Evolutionary conservation across 2,797 vertebrate genomes (phyloP).

Genomic region (Poeciliopsis presidionis): DNA sequence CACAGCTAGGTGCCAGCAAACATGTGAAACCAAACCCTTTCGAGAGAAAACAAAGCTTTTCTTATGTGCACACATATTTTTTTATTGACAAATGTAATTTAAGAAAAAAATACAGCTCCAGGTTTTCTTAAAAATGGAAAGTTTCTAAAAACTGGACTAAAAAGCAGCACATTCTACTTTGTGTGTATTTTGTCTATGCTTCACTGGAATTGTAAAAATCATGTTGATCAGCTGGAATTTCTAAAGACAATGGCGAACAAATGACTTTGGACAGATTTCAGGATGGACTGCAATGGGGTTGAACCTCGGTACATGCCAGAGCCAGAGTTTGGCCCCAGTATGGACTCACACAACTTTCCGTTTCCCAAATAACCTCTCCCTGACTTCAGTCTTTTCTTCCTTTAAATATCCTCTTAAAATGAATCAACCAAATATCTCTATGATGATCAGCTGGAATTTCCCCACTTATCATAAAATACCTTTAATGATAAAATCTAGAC

Average conservation of each 20-base stretch:
- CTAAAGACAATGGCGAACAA: not conserved
- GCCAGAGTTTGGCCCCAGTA: not conserved
- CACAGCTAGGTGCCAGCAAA: conserved; percentile 48
- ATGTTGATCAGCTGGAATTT: not conserved
- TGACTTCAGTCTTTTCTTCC: not conserved
- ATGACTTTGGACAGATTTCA: not conserved
- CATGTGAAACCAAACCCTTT: conserved; percentile 9
- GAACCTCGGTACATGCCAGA: not conserved
- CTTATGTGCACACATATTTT: not conserved
- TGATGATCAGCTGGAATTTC: not conserved
- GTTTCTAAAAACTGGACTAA: not conserved
- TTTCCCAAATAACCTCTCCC: not conserved
- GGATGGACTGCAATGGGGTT: not conserved
- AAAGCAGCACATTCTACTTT: not conserved
- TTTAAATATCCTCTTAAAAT: not conserved
- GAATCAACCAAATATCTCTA: not conserved
- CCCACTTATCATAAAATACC: not conserved
- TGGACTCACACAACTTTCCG: not conserved
- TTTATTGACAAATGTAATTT: not conserved
- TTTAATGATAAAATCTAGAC: not conserved
- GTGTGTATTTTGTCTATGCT: not conserved
- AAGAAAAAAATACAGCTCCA: not conserved
- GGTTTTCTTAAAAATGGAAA: not conserved
- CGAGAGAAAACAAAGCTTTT: not conserved
- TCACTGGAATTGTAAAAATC: not conserved